A percentile compares a stretch with the other conserved stretches of the same genome.
These are phyloP conservation scores for Ennomos fuscantarius DNA, from an alignment of 2,888 invertebrate genomes.

Conservation along the genomic window DNA sequence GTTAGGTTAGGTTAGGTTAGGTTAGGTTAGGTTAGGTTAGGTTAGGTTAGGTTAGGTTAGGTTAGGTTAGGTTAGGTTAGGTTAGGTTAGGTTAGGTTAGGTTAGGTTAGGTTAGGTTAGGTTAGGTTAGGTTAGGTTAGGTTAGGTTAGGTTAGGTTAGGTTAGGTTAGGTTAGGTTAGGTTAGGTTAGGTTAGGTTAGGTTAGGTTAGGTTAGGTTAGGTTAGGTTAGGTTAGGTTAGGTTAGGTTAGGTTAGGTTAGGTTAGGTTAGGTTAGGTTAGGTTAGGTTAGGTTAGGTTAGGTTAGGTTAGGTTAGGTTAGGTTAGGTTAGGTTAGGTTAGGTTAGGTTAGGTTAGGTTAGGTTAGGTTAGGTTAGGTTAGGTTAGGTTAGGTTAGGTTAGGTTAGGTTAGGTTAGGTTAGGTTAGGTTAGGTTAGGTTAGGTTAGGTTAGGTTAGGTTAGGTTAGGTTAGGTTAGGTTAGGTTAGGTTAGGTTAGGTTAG, in stretches of 20 bases:
- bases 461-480: constrained; percentile 28
- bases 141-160: constrained; percentile 17
- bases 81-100: not conserved
- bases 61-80: constrained; percentile 30
- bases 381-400: constrained; percentile 31
- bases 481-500: too few species aligned
- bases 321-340: constrained; percentile 30
- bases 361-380: not conserved
- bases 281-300: too few species aligned
- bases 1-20: constrained; percentile 32
- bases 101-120: not conserved
- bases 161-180: too few species aligned
- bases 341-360: not conserved
- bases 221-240: too few species aligned
- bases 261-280: constrained; percentile 32
- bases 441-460: constrained; percentile 26
- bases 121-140: constrained; percentile 31
- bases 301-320: constrained; percentile 16
- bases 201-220: constrained; percentile 28
- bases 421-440: too few species aligned
- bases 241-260: constrained; percentile 22
- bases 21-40: too few species aligned
- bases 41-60: constrained; percentile 16
- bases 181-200: constrained; percentile 26
- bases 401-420: constrained; percentile 17